Base-by-base conservation (phyloP, 2,113 vertebrate genomes). In the Euleptes europaea region DNA sequence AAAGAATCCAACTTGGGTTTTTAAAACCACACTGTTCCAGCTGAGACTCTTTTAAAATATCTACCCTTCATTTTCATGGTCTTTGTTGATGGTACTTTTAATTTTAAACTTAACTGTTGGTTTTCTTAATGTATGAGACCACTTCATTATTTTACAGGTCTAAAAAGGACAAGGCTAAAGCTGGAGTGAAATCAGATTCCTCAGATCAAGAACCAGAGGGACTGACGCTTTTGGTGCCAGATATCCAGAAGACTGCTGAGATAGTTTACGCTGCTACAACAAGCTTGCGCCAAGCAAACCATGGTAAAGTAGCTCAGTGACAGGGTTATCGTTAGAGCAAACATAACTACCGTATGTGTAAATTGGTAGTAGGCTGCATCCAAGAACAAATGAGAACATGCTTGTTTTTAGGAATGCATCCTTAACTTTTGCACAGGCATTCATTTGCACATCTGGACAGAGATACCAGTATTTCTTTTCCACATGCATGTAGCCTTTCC, bases 181-280 rank as follows among this genome's bases (percentile, higher is more conserved):
- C 97, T 6, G 97, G 98, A 88, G 96, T 97, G 83, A 99, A 99
- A 92, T 89, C 98, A 0, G 99, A 99, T 38, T 38, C 93, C 67
- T 98, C 98, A 0, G 99, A 99, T 85, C 98, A 98, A n/a, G 99
- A 99, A 83, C 98, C 99, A 0, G 99, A 99, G 93, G 99, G 99
- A 26, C 95, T 99, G 88, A 98, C 98, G 0, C 97, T 99, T 65
- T 92, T 99, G 88, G 99, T 99, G 38, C 98, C 98, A 1, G 99
- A 99, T 94, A 99, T 99, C 90, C 99, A 99, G 80, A 98, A 96
- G 94, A 99, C 99, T 0, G 98, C 99, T 0, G 99, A 99, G 95
- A 99, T 99, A 0, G 98, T 99, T 81, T 97, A 97, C 65, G 94
- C 97, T 5, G 98, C 99, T 19, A 99, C 98, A 15, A 99, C 98